Evolutionary conservation across 2,113 vertebrate species (phyloP), one percentile per base, ranked within the genome.

Genomic region (Solea senegalensis): DNA sequence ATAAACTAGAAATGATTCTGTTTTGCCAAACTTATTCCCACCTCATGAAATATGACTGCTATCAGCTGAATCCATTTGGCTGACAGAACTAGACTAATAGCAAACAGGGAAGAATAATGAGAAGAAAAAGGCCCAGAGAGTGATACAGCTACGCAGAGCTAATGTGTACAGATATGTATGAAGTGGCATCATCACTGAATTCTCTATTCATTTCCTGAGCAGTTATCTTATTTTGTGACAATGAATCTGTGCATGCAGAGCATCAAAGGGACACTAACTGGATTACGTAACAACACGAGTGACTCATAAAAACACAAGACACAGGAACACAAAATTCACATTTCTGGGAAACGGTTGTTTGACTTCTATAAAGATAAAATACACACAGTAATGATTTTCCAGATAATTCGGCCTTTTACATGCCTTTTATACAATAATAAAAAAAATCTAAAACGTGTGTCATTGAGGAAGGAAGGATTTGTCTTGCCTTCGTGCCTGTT

Each of bases 301-400:
- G 74, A 72, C 44, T 80, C 70, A 49, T 70, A 13, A 66, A 46
- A 72, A 65, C 53, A 76, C 43, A 72, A 72, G 80, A 81, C 41
- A 43, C 15, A 50, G n/a, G 39, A 62, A 75, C 43, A 68, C 63
- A 8, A 70, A 57, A 74, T 78, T 21, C 46, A 26, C 44, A 15
- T 16, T 72, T 51, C 41, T 34, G 34, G 34, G 3, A 26, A 11
- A 15, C 46, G 34, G 74, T 27, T 49, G 13, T 57, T 66, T 51
- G 12, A 49, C 3, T 41, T n/a, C 9, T 11, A 13, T 43, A 6
- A 56, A 41, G 51, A 44, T 51, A 21, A 13, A 63, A 34, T 34
- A 6, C 5, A 34, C 5, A 56, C 12, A 1, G 13, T 10, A 54
- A 58, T 34, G 13, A 9, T 39, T 14, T 53, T 10, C 7, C 9